phyloP scores from a whole-genome alignment of 2,113 vertebrate species.

The Protobothrops flavoviridis region DNA sequence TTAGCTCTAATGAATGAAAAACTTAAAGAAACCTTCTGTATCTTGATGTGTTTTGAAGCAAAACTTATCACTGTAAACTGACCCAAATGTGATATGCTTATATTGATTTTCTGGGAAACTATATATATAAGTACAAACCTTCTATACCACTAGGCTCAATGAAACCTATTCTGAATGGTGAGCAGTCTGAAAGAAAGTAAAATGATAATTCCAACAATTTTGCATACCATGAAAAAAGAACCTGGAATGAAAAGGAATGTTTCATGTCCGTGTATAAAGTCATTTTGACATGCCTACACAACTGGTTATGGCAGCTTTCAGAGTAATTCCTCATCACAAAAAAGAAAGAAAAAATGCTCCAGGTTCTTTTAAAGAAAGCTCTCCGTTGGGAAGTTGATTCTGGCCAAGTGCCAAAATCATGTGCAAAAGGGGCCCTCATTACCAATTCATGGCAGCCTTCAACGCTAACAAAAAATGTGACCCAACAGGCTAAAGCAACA shows the following conservation, averaged over 20 bases:
- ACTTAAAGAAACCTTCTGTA: constrained; percentile 67
- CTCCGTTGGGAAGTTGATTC: constrained; percentile 84
- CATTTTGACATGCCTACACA: constrained; percentile 77
- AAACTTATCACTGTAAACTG: constrained; percentile 46
- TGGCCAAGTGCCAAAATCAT: constrained; percentile 80
- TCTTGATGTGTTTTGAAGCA: constrained; percentile 62
- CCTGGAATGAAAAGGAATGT: constrained; percentile 39
- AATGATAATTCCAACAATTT: constrained; percentile 63
- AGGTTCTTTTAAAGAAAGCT: constrained; percentile 80
- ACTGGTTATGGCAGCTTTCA: constrained; percentile 77
- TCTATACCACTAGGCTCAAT: constrained; percentile 50
- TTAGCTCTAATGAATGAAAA: constrained; percentile 66
- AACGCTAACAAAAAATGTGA: constrained; percentile 82
- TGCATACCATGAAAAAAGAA: constrained; percentile 50
- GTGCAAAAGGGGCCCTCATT: constrained; percentile 81
- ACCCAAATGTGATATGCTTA: constrained; percentile 57
- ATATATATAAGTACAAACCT: constrained; percentile 45
- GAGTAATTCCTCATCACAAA: constrained; percentile 72
- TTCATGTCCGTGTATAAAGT: constrained; percentile 76
- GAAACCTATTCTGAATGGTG: constrained; percentile 52
- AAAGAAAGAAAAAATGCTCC: constrained; percentile 62
- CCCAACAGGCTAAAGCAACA: constrained; percentile 82
- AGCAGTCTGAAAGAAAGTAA: constrained; percentile 51
- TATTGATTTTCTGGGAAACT: constrained; percentile 63
- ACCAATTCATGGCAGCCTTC: constrained; percentile 83